Evolutionary conservation across 2,888 invertebrate genomes (phyloP).

Genomic region (Drosophila borealis): DNA sequence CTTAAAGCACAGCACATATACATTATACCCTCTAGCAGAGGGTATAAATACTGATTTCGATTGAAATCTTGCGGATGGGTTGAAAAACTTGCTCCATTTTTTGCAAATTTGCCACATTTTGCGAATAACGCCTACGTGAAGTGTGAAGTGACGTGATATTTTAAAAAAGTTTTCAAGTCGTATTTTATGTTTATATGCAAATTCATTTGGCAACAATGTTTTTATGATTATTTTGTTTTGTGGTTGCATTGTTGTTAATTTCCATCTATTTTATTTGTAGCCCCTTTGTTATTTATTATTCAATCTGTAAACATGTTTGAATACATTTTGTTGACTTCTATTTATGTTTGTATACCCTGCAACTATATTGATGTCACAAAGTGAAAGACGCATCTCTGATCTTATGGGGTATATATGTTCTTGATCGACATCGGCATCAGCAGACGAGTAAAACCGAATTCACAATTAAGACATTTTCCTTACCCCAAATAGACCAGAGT

Average conservation of each 20-base stretch:
- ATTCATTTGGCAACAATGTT: slow-evolving; percentile 21
- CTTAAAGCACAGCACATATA: too few relatives aligned
- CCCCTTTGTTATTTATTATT: slow-evolving; percentile 32
- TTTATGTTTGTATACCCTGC: slow-evolving; percentile 8
- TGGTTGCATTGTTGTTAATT: slow-evolving; percentile 30
- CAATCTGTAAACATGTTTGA: slow-evolving; percentile 18
- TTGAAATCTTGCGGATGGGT: slow-evolving; percentile 3
- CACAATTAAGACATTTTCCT: too few relatives aligned
- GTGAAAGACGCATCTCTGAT: too few relatives aligned
- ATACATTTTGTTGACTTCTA: slow-evolving; percentile 18
- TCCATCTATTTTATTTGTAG: slow-evolving; percentile 13
- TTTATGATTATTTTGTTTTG: slow-evolving; percentile 4
- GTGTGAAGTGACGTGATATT: slow-evolving; percentile 6
- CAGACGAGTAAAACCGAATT: too few relatives aligned
- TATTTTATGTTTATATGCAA: slow-evolving; percentile 39
- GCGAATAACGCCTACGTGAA: slow-evolving; percentile 26
- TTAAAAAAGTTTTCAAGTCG: slow-evolving; percentile 6
- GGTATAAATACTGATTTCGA: not conserved
- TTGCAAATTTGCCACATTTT: slow-evolving; percentile 17
- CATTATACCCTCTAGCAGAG: not conserved
- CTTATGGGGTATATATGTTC: too few relatives aligned
- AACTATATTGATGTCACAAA: too few relatives aligned
- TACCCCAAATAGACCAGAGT: too few relatives aligned
- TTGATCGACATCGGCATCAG: too few relatives aligned
- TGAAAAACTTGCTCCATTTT: slow-evolving; percentile 25